phyloP scores from a whole-genome alignment of 2,797 vertebrate genomes.

The Amblyopsis hoosieri region DNA sequence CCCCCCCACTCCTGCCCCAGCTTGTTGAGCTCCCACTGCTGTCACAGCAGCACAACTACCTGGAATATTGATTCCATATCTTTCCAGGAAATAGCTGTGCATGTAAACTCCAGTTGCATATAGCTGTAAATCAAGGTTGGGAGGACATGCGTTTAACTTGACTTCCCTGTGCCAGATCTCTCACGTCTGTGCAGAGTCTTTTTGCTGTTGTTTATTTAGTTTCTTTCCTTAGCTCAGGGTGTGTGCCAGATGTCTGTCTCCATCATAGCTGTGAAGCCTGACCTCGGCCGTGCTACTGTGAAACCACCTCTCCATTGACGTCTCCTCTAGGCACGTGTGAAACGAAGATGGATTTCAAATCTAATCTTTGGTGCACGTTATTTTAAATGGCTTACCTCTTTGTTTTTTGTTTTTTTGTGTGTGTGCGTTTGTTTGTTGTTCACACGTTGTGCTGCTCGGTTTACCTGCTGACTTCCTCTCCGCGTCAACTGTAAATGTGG shows the following conservation, averaged over 20 bases:
- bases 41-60: not conserved
- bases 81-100: not conserved
- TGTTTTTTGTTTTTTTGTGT: too few relatives aligned
- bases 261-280: constrained; percentile 6
- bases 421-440: too few relatives aligned
- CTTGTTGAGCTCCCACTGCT: too few relatives aligned
- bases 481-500: constrained; percentile 8
- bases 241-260: constrained; percentile 36
- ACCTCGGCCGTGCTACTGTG: not conserved
- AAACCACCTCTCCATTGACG: not conserved
- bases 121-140: constrained; percentile 2
- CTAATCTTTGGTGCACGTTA: not conserved
- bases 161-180: constrained; percentile 29
- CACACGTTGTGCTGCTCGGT: not conserved
- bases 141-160: constrained; percentile 31
- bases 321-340: too few relatives aligned
- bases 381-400: not conserved
- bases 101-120: not conserved
- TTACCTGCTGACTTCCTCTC: not conserved
- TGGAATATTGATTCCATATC: not conserved
- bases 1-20: too few relatives aligned
- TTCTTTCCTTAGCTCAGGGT: not conserved
- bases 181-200: constrained; percentile 24
- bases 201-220: not conserved
- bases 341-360: too few relatives aligned